A percentile compares a stretch with the other conserved stretches of the same genome.
Conservation (phyloP, 2,113 vertebrate species). For the Sarotherodon lohbergeri region DNA sequence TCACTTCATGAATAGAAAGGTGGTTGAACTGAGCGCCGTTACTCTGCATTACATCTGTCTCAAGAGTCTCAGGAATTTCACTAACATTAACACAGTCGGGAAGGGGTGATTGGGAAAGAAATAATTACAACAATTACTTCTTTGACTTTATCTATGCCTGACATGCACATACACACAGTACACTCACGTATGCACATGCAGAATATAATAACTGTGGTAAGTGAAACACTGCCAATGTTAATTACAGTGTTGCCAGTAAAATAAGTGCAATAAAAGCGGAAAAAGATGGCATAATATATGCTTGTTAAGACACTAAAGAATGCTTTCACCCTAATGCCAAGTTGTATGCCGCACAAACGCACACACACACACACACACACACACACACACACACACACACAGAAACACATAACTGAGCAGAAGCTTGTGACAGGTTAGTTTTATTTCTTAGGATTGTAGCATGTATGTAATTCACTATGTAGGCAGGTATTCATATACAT, state of each 20-base stretch:
- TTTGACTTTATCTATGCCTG: constrained; percentile 45
- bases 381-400: not conserved
- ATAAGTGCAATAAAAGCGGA: constrained; percentile 32
- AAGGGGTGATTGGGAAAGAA: constrained; percentile 17
- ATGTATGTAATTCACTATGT: not conserved
- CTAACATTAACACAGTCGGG: not conserved
- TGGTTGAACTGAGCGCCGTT: not conserved
- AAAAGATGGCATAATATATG: constrained; percentile 46
- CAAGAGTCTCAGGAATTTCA: not conserved
- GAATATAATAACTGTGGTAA: constrained; percentile 45
- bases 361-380: not conserved
- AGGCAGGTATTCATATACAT: not conserved
- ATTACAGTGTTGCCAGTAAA: constrained; percentile 44
- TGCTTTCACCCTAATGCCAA: constrained; percentile 25
- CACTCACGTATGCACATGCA: not conserved
- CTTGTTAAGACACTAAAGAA: constrained; percentile 39
- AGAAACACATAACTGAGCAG: not conserved
- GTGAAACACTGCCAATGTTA: constrained; percentile 44
- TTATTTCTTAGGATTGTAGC: not conserved
- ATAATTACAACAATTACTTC: constrained; percentile 62
- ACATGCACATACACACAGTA: not conserved
- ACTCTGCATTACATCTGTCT: not conserved
- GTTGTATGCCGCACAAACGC: not conserved
- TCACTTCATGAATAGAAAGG: not conserved
- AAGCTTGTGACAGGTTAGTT: not conserved